These are phyloP conservation scores for Eciton burchellii DNA, from an alignment of 1,140 invertebrate genomes.

Conservation along the genomic window DNA sequence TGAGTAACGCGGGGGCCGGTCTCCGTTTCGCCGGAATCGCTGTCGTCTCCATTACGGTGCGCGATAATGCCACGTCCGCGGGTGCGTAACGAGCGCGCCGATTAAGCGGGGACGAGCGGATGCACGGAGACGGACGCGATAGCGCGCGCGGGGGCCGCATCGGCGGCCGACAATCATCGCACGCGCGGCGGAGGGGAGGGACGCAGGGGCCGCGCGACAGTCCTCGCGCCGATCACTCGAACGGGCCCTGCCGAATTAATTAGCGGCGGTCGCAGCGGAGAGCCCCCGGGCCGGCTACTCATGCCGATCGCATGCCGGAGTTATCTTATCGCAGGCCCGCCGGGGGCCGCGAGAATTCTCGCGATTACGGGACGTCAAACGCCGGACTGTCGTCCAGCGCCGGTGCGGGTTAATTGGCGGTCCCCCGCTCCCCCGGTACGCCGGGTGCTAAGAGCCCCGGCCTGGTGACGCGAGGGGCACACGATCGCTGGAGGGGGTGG, in stretches of 20 bases:
- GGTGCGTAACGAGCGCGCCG: too few relatives aligned
- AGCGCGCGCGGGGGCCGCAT: too few relatives aligned
- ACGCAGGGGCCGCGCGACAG: too few relatives aligned
- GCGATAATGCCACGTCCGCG: too few relatives aligned
- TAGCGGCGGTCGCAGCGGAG: not conserved
- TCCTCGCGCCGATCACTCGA: not conserved
- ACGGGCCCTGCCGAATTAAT: conserved; percentile 37
- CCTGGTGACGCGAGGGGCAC: conserved; percentile 50
- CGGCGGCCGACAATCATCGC: too few relatives aligned
- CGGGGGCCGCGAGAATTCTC: conserved; percentile 51
- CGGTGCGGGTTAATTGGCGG: conserved; percentile 54
- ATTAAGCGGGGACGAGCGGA: too few relatives aligned
- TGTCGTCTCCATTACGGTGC: too few relatives aligned
- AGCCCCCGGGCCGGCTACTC: too few relatives aligned
- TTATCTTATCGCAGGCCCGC: conserved; percentile 44
- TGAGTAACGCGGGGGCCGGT: not conserved
- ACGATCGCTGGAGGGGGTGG: too few relatives aligned
- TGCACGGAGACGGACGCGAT: too few relatives aligned
- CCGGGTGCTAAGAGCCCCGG: conserved; percentile 24
- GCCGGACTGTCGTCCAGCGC: conserved; percentile 5
- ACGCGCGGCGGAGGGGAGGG: too few relatives aligned
- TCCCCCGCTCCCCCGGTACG: conserved; percentile 8
- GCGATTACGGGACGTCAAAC: conserved; percentile 54
- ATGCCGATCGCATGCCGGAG: conserved; percentile 28
- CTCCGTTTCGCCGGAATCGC: too few relatives aligned